These are phyloP conservation scores for Mesorhabditis spiculigera DNA, from an alignment of 2,888 invertebrate species.

Conservation along the genomic window DNA sequence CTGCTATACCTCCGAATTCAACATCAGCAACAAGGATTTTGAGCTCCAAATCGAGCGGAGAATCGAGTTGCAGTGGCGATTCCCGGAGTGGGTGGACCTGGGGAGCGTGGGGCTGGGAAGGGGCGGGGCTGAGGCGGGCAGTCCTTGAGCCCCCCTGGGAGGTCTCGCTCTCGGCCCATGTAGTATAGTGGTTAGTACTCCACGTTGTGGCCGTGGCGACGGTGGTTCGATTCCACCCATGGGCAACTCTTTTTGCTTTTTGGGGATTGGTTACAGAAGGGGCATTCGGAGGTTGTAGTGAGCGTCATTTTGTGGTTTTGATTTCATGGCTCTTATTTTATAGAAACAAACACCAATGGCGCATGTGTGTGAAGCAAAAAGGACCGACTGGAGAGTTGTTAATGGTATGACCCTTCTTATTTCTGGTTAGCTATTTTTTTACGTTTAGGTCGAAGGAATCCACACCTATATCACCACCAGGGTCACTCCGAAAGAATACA, in stretches of 20 bases:
- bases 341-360: slow-evolving; percentile 40
- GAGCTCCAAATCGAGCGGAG: slow-evolving; percentile 48
- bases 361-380: slow-evolving; percentile 38
- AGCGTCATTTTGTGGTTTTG: no score
- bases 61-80: slow-evolving; percentile 42
- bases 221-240: slow-evolving; percentile 54
- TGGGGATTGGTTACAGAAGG: no score
- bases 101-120: not conserved
- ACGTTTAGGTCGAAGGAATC: slow-evolving; percentile 36
- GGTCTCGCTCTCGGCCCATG: slow-evolving; percentile 8
- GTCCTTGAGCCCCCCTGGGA: no score
- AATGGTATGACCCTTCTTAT: slow-evolving; percentile 15
- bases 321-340: no score
- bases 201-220: slow-evolving; percentile 58
- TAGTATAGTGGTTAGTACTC: slow-evolving; percentile 58
- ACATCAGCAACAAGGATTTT: slow-evolving; percentile 36
- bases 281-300: no score
- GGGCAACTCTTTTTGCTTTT: slow-evolving; percentile 30
- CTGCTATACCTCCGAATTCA: slow-evolving; percentile 40
- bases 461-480: slow-evolving; percentile 41
- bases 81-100: slow-evolving; percentile 29
- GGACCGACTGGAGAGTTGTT: slow-evolving; percentile 29
- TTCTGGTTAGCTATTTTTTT: no score
- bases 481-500: slow-evolving; percentile 32
- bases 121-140: no score